Percentiles rank a stretch among this genome's conserved stretches.
These are phyloP conservation scores for Epirrhoe alternata DNA, from an alignment of 2,888 invertebrate genomes.

Conservation along the genomic window DNA sequence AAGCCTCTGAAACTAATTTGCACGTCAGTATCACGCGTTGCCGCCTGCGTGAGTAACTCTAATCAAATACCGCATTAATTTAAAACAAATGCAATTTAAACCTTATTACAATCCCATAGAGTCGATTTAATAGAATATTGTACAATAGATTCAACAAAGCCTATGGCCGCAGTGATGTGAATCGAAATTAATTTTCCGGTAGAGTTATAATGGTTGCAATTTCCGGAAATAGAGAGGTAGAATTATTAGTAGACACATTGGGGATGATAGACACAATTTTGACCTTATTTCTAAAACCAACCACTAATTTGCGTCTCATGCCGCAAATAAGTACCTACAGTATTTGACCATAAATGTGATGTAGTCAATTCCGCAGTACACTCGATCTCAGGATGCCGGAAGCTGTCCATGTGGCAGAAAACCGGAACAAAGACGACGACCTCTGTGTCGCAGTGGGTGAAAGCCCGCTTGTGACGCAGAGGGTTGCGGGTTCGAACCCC, in stretches of 20 bases:
- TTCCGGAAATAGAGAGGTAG: not conserved
- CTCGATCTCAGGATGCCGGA: too few relatives aligned
- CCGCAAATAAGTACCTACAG: too few relatives aligned
- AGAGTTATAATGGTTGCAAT: constrained; percentile 19
- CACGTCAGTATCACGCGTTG: not conserved
- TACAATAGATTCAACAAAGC: constrained; percentile 9
- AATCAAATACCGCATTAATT: not conserved
- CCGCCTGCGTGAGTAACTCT: not conserved
- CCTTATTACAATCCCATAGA: not conserved
- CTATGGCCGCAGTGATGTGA: constrained; percentile 10
- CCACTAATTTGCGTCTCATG: too few relatives aligned
- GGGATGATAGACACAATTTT: not conserved
- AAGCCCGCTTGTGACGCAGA: too few relatives aligned
- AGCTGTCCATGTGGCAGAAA: too few relatives aligned
- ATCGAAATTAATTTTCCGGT: constrained; percentile 22
- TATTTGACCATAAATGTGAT: too few relatives aligned
- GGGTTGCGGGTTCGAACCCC: too few relatives aligned
- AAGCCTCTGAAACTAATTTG: not conserved
- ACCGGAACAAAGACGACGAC: too few relatives aligned
- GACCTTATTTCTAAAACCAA: too few relatives aligned
- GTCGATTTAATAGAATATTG: not conserved
- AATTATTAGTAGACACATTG: not conserved
- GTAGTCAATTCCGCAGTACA: too few relatives aligned
- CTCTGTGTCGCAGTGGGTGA: too few relatives aligned
- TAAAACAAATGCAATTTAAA: not conserved